Percentiles rank a stretch among this genome's conserved stretches.
These are phyloP conservation scores for Vidua macroura DNA, from an alignment of 2,113 vertebrate species.

Conservation along the genomic window DNA sequence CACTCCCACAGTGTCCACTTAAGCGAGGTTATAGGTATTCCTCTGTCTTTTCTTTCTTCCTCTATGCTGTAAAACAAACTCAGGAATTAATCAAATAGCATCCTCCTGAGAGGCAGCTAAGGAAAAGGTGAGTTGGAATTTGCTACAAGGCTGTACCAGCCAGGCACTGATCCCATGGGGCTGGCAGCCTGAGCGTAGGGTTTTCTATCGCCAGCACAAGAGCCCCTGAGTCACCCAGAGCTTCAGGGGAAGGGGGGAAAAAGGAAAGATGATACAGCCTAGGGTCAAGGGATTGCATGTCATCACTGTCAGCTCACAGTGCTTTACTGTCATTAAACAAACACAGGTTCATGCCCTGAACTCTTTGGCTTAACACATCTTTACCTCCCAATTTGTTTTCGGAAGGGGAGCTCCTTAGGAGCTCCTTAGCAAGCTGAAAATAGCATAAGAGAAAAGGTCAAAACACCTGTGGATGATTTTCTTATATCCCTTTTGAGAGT, in stretches of 20 bases:
- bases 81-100: neutral
- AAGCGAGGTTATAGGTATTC: neutral
- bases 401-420: neutral
- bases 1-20: neutral
- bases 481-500: neutral
- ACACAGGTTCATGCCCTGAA: neutral
- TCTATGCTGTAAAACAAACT: neutral
- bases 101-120: neutral
- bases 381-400: neutral
- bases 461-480: neutral
- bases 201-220: neutral
- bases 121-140: neutral
- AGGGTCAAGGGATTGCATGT: neutral
- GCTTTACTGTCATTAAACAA: neutral
- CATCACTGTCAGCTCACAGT: neutral
- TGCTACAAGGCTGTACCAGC: neutral
- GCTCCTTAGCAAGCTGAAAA: constrained; percentile 12
- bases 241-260: neutral
- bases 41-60: neutral
- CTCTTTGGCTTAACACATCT: neutral
- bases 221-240: neutral
- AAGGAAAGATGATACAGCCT: neutral
- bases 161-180: neutral
- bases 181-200: neutral
- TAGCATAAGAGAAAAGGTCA: neutral